Base-by-base conservation (phyloP, 2,888 invertebrate genomes). In the Phengaris arion region DNA sequence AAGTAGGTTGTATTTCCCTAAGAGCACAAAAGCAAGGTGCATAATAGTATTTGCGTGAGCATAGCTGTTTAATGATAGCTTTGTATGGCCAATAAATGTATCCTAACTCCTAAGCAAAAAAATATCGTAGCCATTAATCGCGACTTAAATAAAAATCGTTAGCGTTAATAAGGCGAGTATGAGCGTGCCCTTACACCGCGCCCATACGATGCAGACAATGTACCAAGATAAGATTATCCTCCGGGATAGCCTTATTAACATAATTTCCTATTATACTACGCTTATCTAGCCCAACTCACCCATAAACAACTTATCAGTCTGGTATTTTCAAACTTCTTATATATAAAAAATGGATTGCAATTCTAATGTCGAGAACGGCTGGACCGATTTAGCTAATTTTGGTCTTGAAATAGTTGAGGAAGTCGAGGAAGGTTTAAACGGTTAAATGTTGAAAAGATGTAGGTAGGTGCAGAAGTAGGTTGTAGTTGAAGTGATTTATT, bases 141-240 rank as follows among this genome's bases (percentile, higher is more conserved):
- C n/a, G 0, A 64, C 7, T 7, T 35, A 69, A 48, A 22, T 54
- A 54, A 69, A 52, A 72, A 52, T 22, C 72, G 72, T 52, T 52
- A 52, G 12, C 52, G 70, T 9, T 52, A 72, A 72, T 22, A 52
- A 74, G 55, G 69, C 74, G 52, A 68, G 69, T 69, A 75, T 69
- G 69, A 54, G 48, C 22, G 48, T 22, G 35, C 51, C 57, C 48
- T 55, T 59, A 72, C n/a, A 46, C 70, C 59, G 64, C 68, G 74
- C 76, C 75, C 69, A 81, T 86, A 83, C 88, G 88, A 89, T 87
- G 84, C 83, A 86, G 85, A 88, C 88, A 89, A 87, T 89, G 83
- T 86, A 79, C 79, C 75, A 75, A 72, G 88, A 89, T 89, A 89
- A 86, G 83, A 82, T 78, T 81, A 83, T 81, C 80, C 83, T 83